Evolutionary conservation across 2,888 invertebrate genomes (phyloP).

Genomic region (Neria commutata): DNA sequence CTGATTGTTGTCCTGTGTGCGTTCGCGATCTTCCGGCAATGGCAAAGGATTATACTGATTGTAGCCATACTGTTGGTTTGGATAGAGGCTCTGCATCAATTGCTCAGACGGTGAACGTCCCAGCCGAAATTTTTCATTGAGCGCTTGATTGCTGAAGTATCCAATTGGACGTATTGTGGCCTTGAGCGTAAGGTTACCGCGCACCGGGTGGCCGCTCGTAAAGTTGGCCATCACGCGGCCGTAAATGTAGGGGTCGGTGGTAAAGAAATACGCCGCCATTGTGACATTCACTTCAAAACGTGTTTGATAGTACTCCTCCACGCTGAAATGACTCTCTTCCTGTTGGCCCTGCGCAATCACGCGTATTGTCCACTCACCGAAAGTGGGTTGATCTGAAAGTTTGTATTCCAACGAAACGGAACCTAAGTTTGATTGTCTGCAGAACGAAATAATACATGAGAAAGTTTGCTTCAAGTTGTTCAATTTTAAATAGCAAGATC

Average conservation of each 20-base stretch:
- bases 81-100: slow-evolving; percentile 34
- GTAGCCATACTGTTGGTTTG: slow-evolving; percentile 43
- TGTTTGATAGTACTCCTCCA: slow-evolving; percentile 95
- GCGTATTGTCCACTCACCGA: slow-evolving; percentile 89
- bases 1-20: slow-evolving; percentile 44
- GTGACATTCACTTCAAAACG: slow-evolving; percentile 94
- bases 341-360: slow-evolving; percentile 87
- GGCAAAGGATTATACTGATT: slow-evolving; percentile 42
- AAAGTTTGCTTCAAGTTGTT: background rate
- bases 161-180: slow-evolving; percentile 77
- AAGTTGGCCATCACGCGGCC: slow-evolving; percentile 94
- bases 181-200: slow-evolving; percentile 85
- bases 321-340: slow-evolving; percentile 83
- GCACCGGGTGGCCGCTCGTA: slow-evolving; percentile 89
- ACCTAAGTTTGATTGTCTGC: slow-evolving; percentile 83
- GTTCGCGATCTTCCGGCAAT: slow-evolving; percentile 29
- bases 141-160: slow-evolving; percentile 66
- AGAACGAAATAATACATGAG: background rate
- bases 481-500: background rate
- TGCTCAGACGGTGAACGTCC: slow-evolving; percentile 54
- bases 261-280: slow-evolving; percentile 93
- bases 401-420: slow-evolving; percentile 92
- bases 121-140: slow-evolving; percentile 65
- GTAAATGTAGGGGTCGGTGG: slow-evolving; percentile 80
- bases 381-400: slow-evolving; percentile 89